A percentile compares a stretch with the other conserved stretches of the same genome.
phyloP scores from a whole-genome alignment of 1,140 invertebrate genomes.

The Drosophila suzukii region DNA sequence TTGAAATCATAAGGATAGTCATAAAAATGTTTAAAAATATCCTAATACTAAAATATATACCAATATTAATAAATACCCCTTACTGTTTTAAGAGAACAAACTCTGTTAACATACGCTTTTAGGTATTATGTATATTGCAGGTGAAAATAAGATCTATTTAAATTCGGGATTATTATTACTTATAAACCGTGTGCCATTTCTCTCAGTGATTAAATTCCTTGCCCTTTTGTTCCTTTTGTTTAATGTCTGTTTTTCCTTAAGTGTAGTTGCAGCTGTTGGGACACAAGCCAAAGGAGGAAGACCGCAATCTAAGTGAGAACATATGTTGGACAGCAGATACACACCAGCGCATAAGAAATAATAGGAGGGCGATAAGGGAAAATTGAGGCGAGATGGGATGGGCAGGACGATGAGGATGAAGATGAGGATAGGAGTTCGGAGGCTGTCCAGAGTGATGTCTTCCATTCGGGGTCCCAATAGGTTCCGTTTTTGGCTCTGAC shows the following conservation, averaged over 20 bases:
- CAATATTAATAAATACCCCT: too few relatives aligned
- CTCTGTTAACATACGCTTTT: too few relatives aligned
- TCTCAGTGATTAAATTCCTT: too few relatives aligned
- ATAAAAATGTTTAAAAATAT: too few relatives aligned
- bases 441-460: slow-evolving; percentile 10
- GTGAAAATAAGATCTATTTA: too few relatives aligned
- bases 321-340: slow-evolving; percentile 58
- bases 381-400: background rate
- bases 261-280: slow-evolving; percentile 25
- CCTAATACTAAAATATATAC: too few relatives aligned
- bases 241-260: background rate
- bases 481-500: slow-evolving; percentile 29
- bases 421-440: background rate
- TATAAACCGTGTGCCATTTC: background rate
- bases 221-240: background rate
- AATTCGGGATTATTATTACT: too few relatives aligned
- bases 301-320: slow-evolving; percentile 50
- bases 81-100: too few relatives aligned
- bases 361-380: slow-evolving; percentile 3
- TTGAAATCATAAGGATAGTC: too few relatives aligned
- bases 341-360: slow-evolving; percentile 28
- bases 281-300: slow-evolving; percentile 5
- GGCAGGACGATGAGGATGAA: too few relatives aligned
- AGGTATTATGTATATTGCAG: too few relatives aligned
- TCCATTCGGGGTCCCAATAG: slow-evolving; percentile 39